A percentile compares a stretch with the other conserved stretches of the same genome.
phyloP scores from a whole-genome alignment of 2,888 invertebrate species.

The Tupiocoris notatus region DNA sequence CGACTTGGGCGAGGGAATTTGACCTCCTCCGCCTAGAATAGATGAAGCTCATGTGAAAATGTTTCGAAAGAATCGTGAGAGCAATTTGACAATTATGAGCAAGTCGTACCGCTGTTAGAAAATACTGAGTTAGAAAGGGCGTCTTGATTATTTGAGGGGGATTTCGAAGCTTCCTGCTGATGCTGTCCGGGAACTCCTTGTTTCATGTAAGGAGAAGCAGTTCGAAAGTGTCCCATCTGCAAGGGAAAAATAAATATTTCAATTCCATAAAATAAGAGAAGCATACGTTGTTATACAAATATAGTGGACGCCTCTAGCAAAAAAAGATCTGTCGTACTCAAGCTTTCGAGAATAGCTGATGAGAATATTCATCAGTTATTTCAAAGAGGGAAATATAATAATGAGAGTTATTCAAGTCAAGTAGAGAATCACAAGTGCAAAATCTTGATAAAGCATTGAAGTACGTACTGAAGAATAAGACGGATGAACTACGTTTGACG shows the following conservation, averaged over 20 bases:
- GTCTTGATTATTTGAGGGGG: conserved; percentile 54
- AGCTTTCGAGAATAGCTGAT: no score
- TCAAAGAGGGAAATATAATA: no score
- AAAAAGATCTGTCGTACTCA: no score
- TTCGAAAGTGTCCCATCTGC: conserved; percentile 49
- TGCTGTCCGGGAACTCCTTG: conserved; percentile 55
- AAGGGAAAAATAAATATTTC: conserved; percentile 49
- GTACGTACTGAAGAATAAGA: conserved; percentile 1
- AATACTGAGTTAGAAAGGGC: conserved; percentile 58
- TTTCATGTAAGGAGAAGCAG: conserved; percentile 54
- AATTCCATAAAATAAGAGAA: conserved; percentile 51
- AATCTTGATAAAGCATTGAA: background rate
- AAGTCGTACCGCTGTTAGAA: conserved; percentile 52
- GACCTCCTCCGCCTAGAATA: conserved; percentile 57
- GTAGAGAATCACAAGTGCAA: background rate
- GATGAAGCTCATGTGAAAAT: no score
- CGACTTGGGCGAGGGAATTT: conserved; percentile 62
- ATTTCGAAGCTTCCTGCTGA: conserved; percentile 57
- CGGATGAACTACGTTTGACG: conserved; percentile 17
- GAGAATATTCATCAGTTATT: no score
- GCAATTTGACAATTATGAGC: background rate
- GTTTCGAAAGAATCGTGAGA: no score
- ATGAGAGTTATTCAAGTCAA: background rate
- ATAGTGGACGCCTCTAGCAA: no score
- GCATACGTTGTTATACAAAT: no score